Evolutionary conservation across 1,140 invertebrate species (phyloP).

Genomic region (Rhagoletis zephyria): DNA sequence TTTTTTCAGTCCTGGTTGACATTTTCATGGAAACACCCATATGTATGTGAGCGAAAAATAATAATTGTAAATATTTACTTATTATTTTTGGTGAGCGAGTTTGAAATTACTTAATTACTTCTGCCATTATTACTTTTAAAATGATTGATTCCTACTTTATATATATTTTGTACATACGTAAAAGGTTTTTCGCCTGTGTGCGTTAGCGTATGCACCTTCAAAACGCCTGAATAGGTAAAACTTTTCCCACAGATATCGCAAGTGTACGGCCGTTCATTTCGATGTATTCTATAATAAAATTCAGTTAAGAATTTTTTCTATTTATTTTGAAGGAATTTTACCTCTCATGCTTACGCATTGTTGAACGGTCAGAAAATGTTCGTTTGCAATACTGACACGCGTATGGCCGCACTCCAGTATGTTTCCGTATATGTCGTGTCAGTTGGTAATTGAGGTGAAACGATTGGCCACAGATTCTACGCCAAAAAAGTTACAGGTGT

Average conservation of each 20-base stretch:
- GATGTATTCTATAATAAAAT: constrained; percentile 76
- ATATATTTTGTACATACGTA: constrained; percentile 56
- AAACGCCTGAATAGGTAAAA: constrained; percentile 80
- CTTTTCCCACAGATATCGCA: constrained; percentile 81
- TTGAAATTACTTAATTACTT: no score
- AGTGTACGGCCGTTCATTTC: constrained; percentile 83
- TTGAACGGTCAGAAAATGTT: constrained; percentile 78
- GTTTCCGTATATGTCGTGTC: constrained; percentile 70
- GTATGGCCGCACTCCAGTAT: constrained; percentile 76
- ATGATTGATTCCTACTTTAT: no score
- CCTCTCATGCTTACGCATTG: constrained; percentile 77
- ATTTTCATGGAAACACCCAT: no score
- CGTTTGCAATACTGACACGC: constrained; percentile 81
- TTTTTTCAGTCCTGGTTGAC: no score
- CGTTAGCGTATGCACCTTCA: constrained; percentile 76
- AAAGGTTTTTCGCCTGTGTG: constrained; percentile 71
- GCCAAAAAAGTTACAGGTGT: constrained; percentile 23
- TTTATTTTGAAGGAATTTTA: constrained; percentile 55
- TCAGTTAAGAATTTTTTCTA: not conserved
- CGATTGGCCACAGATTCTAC: constrained; percentile 66
- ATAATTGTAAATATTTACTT: not conserved
- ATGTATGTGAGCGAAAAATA: not conserved
- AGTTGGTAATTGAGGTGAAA: constrained; percentile 71
- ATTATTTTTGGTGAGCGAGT: no score
- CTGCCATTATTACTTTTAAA: no score